Percentiles rank a stretch among this genome's conserved stretches.
phyloP scores from a whole-genome alignment of 2,113 vertebrate genomes.

The Baryphthengus martii region DNA sequence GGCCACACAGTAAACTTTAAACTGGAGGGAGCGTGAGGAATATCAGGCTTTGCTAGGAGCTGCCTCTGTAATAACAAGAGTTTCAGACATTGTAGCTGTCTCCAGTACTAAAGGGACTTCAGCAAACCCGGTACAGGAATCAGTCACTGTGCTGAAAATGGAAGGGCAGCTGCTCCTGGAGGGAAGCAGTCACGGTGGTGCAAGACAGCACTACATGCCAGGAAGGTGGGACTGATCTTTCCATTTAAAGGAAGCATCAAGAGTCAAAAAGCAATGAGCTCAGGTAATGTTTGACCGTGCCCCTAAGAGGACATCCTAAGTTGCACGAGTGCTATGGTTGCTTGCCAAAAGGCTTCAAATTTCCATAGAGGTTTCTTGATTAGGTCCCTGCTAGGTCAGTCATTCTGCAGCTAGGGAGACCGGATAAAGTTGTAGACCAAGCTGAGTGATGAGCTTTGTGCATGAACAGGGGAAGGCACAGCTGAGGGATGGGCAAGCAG shows the following conservation, averaged over 20 bases:
- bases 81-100: background rate
- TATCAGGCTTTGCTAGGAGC: background rate
- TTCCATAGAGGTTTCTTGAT: background rate
- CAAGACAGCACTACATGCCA: background rate
- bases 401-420: background rate
- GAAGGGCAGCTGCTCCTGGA: background rate
- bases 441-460: rapidly evolving
- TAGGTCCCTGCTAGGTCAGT: background rate
- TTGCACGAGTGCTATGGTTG: background rate
- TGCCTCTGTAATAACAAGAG: background rate
- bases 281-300: background rate
- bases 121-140: background rate
- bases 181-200: rapidly evolving
- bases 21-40: background rate
- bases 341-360: background rate
- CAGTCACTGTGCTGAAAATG: background rate
- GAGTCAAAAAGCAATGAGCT: background rate
- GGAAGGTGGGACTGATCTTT: background rate
- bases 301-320: background rate
- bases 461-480: background rate
- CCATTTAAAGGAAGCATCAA: background rate
- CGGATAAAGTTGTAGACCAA: rapidly evolving
- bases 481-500: background rate
- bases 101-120: background rate
- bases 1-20: background rate